Evolutionary conservation across 92 coral and sea anemone genomes (phyloP), one percentile per base, ranked within the genome.

Genomic region (Phenganax subtilis): DNA sequence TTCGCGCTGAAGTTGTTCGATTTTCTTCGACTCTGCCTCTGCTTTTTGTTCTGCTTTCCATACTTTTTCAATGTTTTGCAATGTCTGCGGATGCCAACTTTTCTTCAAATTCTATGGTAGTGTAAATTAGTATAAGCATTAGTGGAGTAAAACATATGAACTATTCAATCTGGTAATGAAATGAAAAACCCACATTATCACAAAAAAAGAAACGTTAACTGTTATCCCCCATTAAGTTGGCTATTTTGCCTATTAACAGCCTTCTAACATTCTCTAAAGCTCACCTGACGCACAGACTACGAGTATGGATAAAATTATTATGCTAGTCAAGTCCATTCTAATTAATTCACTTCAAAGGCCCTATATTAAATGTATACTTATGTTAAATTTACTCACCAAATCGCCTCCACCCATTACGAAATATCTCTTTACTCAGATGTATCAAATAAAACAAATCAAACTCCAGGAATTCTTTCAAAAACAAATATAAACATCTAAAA

Each of bases 41-140:
- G 99, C 99, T 72, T 96, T 96, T 55, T 96, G 99, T 83, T 96
- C 99, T 10, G 99, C 99, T 65, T 96, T 96, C 99, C 99, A 96
- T 25, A 96, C 99, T 54, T 85, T 93, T 83, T 96, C 99, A 81
- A 96, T 97, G 90, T 96, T 96, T 72, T 97, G 99, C 47, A 96
- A 53, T 20, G 99, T 96, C 85, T 96, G 99, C 6, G 99, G 99
- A 89, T 96, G 99, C 99, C 99, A 96, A 81, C 99, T 96, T 85
- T 96, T 96, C 89, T 96, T 96, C 75, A 96, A 90, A 92, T 96
- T 96, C 99, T 96, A 85, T 25, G 66, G 86, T 55, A 66, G 6
- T 54, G 63, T 20, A 76, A 72, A 72, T 4, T 16, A 20, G 57
- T 57, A 27, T 67, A 67, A 37, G 63, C 47, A 37, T 37, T 5